Evolutionary conservation across 2,888 invertebrate genomes (phyloP).

Genomic region (Lithosia quadra): DNA sequence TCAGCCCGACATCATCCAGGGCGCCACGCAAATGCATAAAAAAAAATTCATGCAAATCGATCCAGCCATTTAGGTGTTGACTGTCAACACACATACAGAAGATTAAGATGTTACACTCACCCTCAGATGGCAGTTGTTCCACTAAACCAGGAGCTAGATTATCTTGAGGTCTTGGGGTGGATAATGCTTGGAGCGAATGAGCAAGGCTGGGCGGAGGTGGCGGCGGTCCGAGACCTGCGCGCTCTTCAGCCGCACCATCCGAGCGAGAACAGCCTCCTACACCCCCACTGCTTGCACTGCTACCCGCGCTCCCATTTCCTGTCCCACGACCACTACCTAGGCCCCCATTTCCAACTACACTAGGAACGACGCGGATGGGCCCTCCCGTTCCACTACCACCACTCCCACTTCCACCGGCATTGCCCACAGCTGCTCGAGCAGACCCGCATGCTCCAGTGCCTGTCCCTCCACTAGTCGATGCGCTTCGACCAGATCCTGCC

Average conservation of each 20-base stretch:
- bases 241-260: conserved; percentile 44
- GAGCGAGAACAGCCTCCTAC: conserved; percentile 5
- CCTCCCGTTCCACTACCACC: neutral
- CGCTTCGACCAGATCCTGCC: conserved; percentile 5
- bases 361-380: neutral
- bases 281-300: conserved; percentile 9
- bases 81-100: no score
- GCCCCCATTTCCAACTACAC: conserved; percentile 16
- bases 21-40: no score
- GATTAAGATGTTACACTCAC: conserved; percentile 60
- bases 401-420: neutral
- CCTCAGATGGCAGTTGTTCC: conserved; percentile 91
- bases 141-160: conserved; percentile 88
- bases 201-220: conserved; percentile 86
- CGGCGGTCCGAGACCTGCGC: conserved; percentile 68
- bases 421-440: conserved; percentile 4
- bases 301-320: conserved; percentile 16
- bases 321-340: conserved; percentile 2
- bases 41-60: no score
- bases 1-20: no score
- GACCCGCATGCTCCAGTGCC: conserved; percentile 6
- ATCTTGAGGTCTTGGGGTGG: conserved; percentile 87
- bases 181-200: conserved; percentile 88
- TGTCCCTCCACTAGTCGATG: neutral
- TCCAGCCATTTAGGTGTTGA: no score